Percentiles rank a stretch among this genome's conserved stretches.
These are phyloP conservation scores for Gobio occitaniae DNA, from an alignment of 2,797 vertebrate species.

Conservation along the genomic window DNA sequence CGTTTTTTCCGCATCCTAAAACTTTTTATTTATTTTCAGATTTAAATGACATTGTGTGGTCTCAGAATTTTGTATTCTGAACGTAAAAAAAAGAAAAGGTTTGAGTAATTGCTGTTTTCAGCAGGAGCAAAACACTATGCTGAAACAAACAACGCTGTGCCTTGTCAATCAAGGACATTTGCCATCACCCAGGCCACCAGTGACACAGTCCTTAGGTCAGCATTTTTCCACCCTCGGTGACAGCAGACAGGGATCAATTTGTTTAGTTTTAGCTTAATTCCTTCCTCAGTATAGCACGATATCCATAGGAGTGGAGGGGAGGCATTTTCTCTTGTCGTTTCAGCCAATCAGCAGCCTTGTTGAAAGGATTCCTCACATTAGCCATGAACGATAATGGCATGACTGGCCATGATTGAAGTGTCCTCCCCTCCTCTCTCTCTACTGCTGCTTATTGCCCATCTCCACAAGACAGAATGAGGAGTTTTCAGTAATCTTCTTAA, in stretches of 20 bases:
- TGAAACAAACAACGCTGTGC: conserved; percentile 37
- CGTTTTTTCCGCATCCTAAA: background rate
- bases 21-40: background rate
- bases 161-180: conserved; percentile 51
- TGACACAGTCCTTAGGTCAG: conserved; percentile 56
- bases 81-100: background rate
- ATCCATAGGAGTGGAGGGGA: conserved; percentile 21
- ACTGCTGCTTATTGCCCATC: conserved; percentile 53
- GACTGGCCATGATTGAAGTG: conserved; percentile 61
- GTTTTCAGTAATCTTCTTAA: conserved; percentile 66
- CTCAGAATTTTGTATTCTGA: background rate
- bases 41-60: background rate
- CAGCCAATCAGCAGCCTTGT: conserved; percentile 31
- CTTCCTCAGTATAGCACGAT: conserved; percentile 26
- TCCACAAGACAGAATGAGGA: conserved; percentile 59
- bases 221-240: conserved; percentile 49
- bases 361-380: conserved; percentile 55
- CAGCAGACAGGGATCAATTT: conserved; percentile 53
- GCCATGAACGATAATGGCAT: conserved; percentile 53
- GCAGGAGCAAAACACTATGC: conserved; percentile 26
- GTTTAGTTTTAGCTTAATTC: conserved; percentile 61
- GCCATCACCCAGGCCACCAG: conserved; percentile 41
- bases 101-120: conserved; percentile 24
- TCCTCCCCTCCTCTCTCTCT: conserved; percentile 23
- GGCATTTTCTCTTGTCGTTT: conserved; percentile 39